Percentiles rank a stretch among this genome's conserved stretches.
These are phyloP conservation scores for Eubasilissa regina DNA, from an alignment of 1,140 invertebrate genomes.

Conservation along the genomic window DNA sequence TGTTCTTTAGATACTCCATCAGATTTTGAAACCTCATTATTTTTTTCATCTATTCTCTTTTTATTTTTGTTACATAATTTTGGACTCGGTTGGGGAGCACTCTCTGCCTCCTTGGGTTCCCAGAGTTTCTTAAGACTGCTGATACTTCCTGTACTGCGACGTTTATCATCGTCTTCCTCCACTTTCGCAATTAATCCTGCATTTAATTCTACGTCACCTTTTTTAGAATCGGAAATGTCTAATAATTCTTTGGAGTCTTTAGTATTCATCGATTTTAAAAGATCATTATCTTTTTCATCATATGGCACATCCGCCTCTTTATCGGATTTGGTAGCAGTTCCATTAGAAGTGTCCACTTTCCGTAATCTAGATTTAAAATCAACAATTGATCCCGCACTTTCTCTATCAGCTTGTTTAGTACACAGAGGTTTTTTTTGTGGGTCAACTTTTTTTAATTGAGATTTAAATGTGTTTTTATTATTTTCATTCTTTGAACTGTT, in stretches of 20 bases:
- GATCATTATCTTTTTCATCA: conserved; percentile 65
- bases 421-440: conserved; percentile 70
- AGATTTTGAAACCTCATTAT: conserved; percentile 55
- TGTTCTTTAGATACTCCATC: conserved; percentile 43
- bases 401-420: conserved; percentile 72
- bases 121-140: conserved; percentile 93
- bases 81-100: conserved; percentile 74
- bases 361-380: conserved; percentile 89
- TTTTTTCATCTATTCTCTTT: conserved; percentile 62
- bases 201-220: conserved; percentile 71
- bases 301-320: conserved; percentile 66
- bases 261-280: conserved; percentile 45
- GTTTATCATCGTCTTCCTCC: conserved; percentile 86
- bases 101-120: conserved; percentile 81
- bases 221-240: conserved; percentile 68
- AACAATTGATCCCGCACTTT: conserved; percentile 77
- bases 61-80: conserved; percentile 73
- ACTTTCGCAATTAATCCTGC: conserved; percentile 68
- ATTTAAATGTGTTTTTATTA: conserved; percentile 72
- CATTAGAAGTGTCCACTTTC: conserved; percentile 80
- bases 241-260: conserved; percentile 48
- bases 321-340: conserved; percentile 68
- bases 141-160: conserved; percentile 94
- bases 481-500: conserved; percentile 62
- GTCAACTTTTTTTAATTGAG: conserved; percentile 80